Conservation (phyloP, 2,113 vertebrate genomes). For the Salvelinus alpinus region DNA sequence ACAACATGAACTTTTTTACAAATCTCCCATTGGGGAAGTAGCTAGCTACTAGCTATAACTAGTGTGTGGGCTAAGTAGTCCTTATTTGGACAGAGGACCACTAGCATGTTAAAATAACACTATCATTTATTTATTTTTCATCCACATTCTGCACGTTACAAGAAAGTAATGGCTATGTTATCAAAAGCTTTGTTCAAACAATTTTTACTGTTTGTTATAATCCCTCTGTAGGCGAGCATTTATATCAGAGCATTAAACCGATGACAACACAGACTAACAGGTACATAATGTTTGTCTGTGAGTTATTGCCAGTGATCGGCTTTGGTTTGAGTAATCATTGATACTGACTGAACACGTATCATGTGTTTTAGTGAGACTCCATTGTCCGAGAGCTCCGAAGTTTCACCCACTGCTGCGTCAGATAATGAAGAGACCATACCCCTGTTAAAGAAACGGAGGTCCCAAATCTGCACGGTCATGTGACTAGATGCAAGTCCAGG, state of each 20-base stretch:
- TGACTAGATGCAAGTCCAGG: conserved; percentile 32
- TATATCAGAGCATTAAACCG: conserved; percentile 24
- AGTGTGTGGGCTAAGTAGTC: too few relatives aligned
- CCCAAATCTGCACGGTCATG: conserved; percentile 67
- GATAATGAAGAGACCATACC: conserved; percentile 25
- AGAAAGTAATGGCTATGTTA: not conserved
- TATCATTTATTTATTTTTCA: too few relatives aligned
- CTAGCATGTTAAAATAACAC: too few relatives aligned
- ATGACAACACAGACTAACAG: conserved; percentile 19
- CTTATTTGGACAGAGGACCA: too few relatives aligned
- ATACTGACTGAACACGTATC: conserved; percentile 2
- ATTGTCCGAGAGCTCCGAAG: conserved; percentile 34
- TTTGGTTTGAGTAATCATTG: not conserved
- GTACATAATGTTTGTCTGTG: conserved; percentile 17
- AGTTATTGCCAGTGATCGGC: not conserved
- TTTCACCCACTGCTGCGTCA: not conserved
- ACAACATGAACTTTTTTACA: too few relatives aligned
- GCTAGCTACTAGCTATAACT: too few relatives aligned
- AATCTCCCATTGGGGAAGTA: too few relatives aligned
- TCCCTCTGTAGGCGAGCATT: conserved; percentile 21
- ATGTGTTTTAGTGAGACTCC: conserved; percentile 43
- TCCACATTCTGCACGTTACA: too few relatives aligned
- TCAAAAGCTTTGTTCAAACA: not conserved
- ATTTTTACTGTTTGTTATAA: conserved; percentile 6
- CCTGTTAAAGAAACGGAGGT: conserved; percentile 37